Evolutionary conservation across 2,888 invertebrate genomes (phyloP).

Genomic region (Ochlodes sylvanus): DNA sequence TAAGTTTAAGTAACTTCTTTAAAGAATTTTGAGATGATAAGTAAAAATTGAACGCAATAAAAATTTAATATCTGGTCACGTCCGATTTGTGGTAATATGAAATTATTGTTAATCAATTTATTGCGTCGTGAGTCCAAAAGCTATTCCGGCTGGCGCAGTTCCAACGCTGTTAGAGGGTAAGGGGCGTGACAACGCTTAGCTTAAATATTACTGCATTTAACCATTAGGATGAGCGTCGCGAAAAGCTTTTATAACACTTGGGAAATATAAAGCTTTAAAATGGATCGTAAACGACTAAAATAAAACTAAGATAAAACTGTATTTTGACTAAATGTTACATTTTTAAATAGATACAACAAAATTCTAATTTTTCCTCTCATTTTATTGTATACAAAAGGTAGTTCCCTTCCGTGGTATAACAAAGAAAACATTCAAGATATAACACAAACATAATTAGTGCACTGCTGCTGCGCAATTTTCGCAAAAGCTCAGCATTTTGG

Average conservation of each 20-base stretch:
- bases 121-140: constrained; percentile 15
- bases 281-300: background rate
- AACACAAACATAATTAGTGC: background rate
- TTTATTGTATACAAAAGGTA: too few relatives aligned
- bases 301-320: background rate
- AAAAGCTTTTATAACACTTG: constrained; percentile 31
- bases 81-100: constrained; percentile 15
- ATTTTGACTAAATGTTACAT: too few relatives aligned
- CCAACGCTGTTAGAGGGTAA: constrained; percentile 30
- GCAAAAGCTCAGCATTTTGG: constrained; percentile 9
- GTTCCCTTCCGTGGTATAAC: too few relatives aligned
- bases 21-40: too few relatives aligned
- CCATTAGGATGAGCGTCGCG: constrained; percentile 26
- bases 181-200: constrained; percentile 27
- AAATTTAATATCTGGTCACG: constrained; percentile 4
- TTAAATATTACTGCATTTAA: constrained; percentile 36
- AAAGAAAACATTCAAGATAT: background rate
- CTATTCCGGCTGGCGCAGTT: constrained; percentile 20
- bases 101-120: constrained; percentile 27
- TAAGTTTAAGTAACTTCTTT: too few relatives aligned
- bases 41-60: background rate
- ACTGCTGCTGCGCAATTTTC: background rate
- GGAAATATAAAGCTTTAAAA: constrained; percentile 14
- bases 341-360: too few relatives aligned
- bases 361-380: too few relatives aligned